These are phyloP conservation scores for Oncorhynchus mykiss DNA, from an alignment of 2,113 vertebrate species.

Conservation along the genomic window DNA sequence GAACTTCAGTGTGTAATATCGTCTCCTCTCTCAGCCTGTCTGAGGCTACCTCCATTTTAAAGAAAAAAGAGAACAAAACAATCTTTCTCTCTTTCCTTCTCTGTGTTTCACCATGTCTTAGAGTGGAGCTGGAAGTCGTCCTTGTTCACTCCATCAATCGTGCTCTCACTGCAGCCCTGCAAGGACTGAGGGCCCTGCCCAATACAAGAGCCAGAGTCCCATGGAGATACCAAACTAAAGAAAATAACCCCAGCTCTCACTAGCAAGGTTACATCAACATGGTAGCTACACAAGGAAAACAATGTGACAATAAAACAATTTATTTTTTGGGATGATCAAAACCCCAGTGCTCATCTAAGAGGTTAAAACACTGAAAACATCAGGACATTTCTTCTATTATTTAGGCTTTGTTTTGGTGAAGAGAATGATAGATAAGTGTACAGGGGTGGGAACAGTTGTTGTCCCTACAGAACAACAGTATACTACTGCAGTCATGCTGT, in stretches of 20 bases:
- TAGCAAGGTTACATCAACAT: constrained; percentile 53
- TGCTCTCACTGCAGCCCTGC: constrained; percentile 26
- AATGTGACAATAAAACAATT: constrained; percentile 31
- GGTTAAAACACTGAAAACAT: not conserved
- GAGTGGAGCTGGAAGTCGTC: constrained; percentile 47
- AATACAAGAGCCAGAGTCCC: constrained; percentile 41
- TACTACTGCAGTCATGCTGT: not conserved
- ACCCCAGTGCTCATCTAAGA: not conserved
- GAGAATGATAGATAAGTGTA: constrained; percentile 2
- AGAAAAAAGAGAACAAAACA: not conserved
- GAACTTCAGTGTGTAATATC: not conserved
- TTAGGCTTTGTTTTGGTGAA: constrained; percentile 13
- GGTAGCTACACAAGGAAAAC: constrained; percentile 38
- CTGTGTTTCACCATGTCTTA: constrained; percentile 10
- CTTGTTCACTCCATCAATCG: constrained; percentile 56
- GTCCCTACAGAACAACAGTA: not conserved
- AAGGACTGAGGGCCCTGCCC: constrained; percentile 11
- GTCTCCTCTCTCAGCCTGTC: constrained; percentile 19
- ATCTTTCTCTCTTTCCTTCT: constrained; percentile 22
- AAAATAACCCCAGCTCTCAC: constrained; percentile 53
- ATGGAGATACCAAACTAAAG: constrained; percentile 55
- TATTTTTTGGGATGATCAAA: constrained; percentile 20
- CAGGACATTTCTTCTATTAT: constrained; percentile 8
- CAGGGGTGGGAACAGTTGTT: not conserved
- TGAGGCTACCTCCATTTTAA: constrained; percentile 17